These are phyloP conservation scores for Stenotaenia linearis DNA, from an alignment of 2,888 invertebrate genomes.

Conservation along the genomic window DNA sequence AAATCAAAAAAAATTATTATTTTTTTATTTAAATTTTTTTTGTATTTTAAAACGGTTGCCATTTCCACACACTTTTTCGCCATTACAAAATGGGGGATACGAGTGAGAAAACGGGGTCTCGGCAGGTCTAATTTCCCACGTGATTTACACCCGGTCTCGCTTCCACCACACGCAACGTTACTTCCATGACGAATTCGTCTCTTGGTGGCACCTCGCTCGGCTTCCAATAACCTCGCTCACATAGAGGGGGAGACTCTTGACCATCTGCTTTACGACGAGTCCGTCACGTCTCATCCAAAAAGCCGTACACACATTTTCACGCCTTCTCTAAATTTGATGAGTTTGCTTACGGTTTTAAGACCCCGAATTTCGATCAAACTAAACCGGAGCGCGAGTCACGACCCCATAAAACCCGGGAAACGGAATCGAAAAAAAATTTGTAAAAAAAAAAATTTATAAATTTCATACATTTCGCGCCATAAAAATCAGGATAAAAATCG, in stretches of 20 bases:
- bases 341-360: background rate
- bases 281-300: slow-evolving; percentile 1
- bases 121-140: slow-evolving; percentile 22
- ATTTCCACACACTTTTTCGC: background rate
- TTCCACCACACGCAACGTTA: background rate
- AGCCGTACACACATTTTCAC: slow-evolving; percentile 4
- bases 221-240: background rate
- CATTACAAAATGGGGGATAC: background rate
- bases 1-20: too few relatives aligned
- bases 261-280: slow-evolving; percentile 3
- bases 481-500: too few relatives aligned
- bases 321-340: slow-evolving; percentile 1
- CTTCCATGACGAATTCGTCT: slow-evolving; percentile 4
- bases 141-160: slow-evolving; percentile 10
- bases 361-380: background rate
- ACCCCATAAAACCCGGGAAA: background rate
- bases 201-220: slow-evolving; percentile 4
- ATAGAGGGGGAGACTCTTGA: background rate
- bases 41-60: background rate
- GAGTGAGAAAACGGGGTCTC: background rate
- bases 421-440: background rate
- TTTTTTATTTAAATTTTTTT: background rate
- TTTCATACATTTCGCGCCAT: background rate
- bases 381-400: background rate
- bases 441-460: background rate